A percentile compares a stretch with the other conserved stretches of the same genome.
Conservation (phyloP, 2,797 vertebrate genomes). For the Sebastes umbrosus region DNA sequence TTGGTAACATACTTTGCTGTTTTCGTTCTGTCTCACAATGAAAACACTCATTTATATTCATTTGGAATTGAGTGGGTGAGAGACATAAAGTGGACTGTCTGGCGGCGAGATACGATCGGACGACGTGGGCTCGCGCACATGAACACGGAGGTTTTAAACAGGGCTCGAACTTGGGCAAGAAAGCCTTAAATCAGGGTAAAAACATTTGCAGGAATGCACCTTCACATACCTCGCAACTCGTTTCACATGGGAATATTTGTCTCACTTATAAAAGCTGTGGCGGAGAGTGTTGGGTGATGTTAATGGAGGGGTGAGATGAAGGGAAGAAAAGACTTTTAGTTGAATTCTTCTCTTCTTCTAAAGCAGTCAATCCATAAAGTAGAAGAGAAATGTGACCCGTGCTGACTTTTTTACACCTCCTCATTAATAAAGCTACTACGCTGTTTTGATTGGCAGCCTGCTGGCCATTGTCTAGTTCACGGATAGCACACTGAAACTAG, state of each 20-base stretch:
- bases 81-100: constrained; percentile 53
- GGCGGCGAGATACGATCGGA: constrained; percentile 72
- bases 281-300: constrained; percentile 62
- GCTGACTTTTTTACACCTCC: constrained; percentile 34
- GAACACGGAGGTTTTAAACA: constrained; percentile 25
- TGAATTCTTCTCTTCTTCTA: constrained; percentile 43
- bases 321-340: constrained; percentile 45
- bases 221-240: constrained; percentile 58
- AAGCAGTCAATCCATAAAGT: constrained; percentile 31
- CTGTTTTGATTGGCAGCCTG: constrained; percentile 42
- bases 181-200: constrained; percentile 56
- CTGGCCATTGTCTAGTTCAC: constrained; percentile 25
- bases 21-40: constrained; percentile 74
- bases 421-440: constrained; percentile 30
- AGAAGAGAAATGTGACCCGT: constrained; percentile 41
- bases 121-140: constrained; percentile 38
- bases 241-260: constrained; percentile 74
- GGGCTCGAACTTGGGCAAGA: constrained; percentile 35
- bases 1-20: constrained; percentile 81
- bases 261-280: constrained; percentile 62
- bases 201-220: constrained; percentile 64
- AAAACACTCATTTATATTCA: constrained; percentile 85
- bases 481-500: constrained; percentile 1
- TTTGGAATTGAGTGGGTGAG: constrained; percentile 76
- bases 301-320: constrained; percentile 50